Evolutionary conservation across 2,113 vertebrate genomes (phyloP), one percentile per base, ranked within the genome.

Genomic region (Eolophus roseicapilla): DNA sequence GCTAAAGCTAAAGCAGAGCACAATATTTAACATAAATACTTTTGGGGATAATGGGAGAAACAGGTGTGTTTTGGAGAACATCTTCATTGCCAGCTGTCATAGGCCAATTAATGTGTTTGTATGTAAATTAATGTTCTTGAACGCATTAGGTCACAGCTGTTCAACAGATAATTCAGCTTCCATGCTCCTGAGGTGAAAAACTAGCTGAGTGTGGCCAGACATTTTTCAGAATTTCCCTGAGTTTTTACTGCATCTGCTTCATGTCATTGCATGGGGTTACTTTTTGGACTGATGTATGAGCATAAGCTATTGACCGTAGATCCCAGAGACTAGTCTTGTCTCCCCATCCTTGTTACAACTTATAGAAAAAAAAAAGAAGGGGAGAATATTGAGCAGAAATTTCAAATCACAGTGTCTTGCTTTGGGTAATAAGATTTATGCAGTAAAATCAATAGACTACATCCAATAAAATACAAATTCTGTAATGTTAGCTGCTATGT

Each of bases 261-360:
- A 35, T 86, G 23, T 49, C 35, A 75, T 50, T 60, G 11, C 24
- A 37, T 31, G 33, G 17, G 7, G 27, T 33, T 79, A 79, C 11
- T 39, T 53, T 80, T 94, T 44, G 70, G 6, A 46, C 31, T 79
- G 19, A 41, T 2, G 0, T 43, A n/a, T 59, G 60, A 67, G 53
- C 25, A 43, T 31, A 82, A 85, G 29, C 0, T 0, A 53, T 18
- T 43, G 31, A 39, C 28, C 2, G 11, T 11, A 65, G 11, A 77
- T 39, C 9, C 9, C 20, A 75, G n/a, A 49, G 8, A 27, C 25
- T 4, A 63, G 17, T 46, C 15, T 85, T 85, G 8, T 37, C 19
- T 68, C 37, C 39, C 12, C 2, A 11, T 39, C 13, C 15, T 28
- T 17, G 2, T 10, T 82, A 18, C 4, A 59, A 59, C 70, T 44